Evolutionary conservation across 2,113 vertebrate genomes (phyloP).

Genomic region (Melanocharis versteri): DNA sequence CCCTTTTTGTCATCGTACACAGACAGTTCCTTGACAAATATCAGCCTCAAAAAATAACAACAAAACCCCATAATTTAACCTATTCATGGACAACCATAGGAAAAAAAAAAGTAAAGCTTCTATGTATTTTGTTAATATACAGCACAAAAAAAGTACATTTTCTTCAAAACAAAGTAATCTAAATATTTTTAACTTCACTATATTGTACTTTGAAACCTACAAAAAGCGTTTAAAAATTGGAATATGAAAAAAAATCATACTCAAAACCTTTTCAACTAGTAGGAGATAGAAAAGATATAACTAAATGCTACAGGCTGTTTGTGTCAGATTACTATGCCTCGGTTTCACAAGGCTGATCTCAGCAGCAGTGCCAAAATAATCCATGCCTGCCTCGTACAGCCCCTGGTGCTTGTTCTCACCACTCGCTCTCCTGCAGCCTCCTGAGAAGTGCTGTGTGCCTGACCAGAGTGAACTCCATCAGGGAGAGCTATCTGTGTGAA

Average conservation of each 20-base stretch:
- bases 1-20: neutral
- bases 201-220: neutral
- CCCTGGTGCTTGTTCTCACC: neutral
- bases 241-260: neutral
- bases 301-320: neutral
- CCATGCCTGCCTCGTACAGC: rapidly evolving
- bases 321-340: neutral
- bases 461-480: rapidly evolving
- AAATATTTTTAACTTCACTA: neutral
- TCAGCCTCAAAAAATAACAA: constrained; percentile 7
- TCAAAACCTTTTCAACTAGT: neutral
- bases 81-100: neutral
- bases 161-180: neutral
- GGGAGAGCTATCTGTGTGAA: neutral
- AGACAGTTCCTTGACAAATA: neutral
- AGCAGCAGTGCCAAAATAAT: neutral
- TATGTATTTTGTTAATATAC: neutral
- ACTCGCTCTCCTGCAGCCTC: neutral
- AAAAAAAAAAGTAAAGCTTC: neutral
- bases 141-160: neutral
- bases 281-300: neutral
- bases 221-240: neutral
- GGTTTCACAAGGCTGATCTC: neutral
- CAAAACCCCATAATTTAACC: neutral
- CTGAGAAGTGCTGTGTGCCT: neutral